Base-by-base conservation (phyloP, 2,113 vertebrate species). In the Petromus typicus region DNA sequence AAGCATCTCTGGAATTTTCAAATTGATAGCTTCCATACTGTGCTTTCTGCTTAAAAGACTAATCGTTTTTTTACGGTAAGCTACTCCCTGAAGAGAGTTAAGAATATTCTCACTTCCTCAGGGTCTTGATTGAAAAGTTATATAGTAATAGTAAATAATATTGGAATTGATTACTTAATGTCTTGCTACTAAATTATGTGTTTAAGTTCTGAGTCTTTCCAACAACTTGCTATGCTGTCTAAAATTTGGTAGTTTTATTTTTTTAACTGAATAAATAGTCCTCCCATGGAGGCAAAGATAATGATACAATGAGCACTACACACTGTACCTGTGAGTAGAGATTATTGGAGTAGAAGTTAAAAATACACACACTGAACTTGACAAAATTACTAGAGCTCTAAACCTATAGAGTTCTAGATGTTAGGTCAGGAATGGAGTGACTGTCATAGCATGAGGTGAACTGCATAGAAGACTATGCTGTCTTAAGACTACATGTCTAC, bases 251-350 rank as follows among this genome's bases (percentile, higher is more conserved):
- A 51, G 40, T 37, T 81, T 22, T 40, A 22, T 7, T 34, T 79
- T 93, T 56, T 51, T 75, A 57, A 54, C 7, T 61, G 20, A 67
- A 82, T 45, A 3, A 90, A 82, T 18, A 66, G 1, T 63, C 3
- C n/a, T 45, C 4, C 59, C 66, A 6, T 18, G 11, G 20, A 7
- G n/a, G 0, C 30, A 59, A 16, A 27, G 30, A 20, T 4, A 25
- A 0, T 14, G 4, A 32, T 45, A 4, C 4, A 3, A 40, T 5
- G 11, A 37, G 1, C 6, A 37, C n/a, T n/a, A 25, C 16, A 34
- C 12, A 7, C 45, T 63, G n/a, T 37, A 63, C 80, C 8, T 40
- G 37, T 37, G 16, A 27, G 4, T 40, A 34, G 5, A 6, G 8
- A 51, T 73, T 59, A 34, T 4, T 10, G 3, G 10, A 20, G 20